Percentiles rank a stretch among this genome's conserved stretches.
Evolutionary conservation across 2,113 vertebrate species (phyloP).

Genomic region (Pachypanchax playfairii): DNA sequence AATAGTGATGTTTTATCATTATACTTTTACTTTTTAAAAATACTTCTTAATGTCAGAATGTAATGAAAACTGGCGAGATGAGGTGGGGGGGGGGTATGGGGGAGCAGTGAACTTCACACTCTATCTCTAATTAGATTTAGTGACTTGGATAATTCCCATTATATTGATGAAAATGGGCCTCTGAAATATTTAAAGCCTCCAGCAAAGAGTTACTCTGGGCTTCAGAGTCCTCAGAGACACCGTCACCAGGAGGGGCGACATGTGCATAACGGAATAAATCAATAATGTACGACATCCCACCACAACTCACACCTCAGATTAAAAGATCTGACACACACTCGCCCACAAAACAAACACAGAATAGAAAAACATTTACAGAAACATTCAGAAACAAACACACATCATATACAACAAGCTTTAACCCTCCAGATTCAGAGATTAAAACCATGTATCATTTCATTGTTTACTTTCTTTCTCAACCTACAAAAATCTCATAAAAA

Average conservation of each 20-base stretch:
- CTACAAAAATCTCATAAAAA: neutral
- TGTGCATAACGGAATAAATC: slow-evolving; percentile 71
- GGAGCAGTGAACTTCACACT: slow-evolving; percentile 60
- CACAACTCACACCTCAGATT: slow-evolving; percentile 43
- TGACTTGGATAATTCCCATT: slow-evolving; percentile 75
- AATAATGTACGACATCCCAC: slow-evolving; percentile 68
- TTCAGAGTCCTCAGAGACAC: slow-evolving; percentile 38
- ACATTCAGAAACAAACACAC: neutral
- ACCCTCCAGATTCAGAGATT: neutral
- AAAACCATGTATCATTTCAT: neutral
- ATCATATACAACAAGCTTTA: slow-evolving; percentile 4
- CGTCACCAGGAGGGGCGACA: slow-evolving; percentile 51
- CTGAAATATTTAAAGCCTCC: slow-evolving; percentile 74
- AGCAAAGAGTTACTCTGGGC: slow-evolving; percentile 7
- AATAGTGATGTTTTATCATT: no score
- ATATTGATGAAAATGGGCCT: slow-evolving; percentile 69
- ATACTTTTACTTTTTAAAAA: no score
- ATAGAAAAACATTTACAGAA: neutral
- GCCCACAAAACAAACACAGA: neutral
- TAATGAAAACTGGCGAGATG: neutral
- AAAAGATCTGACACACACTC: slow-evolving; percentile 7
- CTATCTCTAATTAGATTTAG: slow-evolving; percentile 68
- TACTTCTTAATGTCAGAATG: slow-evolving; percentile 17
- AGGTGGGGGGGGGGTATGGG: no score
- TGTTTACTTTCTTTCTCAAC: neutral